Evolutionary conservation across 2,113 vertebrate species (phyloP), one percentile per base, ranked within the genome.

Genomic region (Furnarius figulus): DNA sequence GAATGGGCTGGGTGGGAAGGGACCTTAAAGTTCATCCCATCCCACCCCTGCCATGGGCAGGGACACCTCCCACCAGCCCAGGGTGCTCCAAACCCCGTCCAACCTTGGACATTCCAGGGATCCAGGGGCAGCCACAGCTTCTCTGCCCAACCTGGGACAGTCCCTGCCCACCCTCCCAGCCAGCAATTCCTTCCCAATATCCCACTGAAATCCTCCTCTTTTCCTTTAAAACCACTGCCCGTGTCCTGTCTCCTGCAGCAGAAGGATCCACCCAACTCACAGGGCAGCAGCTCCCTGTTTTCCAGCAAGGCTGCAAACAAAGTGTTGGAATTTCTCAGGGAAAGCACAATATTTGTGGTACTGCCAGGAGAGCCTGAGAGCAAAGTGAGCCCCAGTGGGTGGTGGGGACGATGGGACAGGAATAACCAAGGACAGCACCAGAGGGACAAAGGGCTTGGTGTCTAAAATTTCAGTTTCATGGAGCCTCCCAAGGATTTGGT

Each of bases 331-430:
- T 14, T 63, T 49, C 62, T 55, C 31, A 22, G 8, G 19, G 23
- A 23, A 65, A 65, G 12, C 37, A 31, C 18, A 71, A 17, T 16
- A 10, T 30, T 30, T 35, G 6, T 8, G 9, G 5, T 15, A 20
- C 14, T 23, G 13, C 14, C 40, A 10, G 13, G 13, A 19, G 40
- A 17, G 9, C 50, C 10, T 1, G 39, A 18, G n/a, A 35, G 39
- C 67, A 40, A 21, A 14, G 30, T 27, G 3, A 4, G 40, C 30
- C 39, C 9, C 21, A 18, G 24, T 0, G 2, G 2, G 2, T 2
- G 19, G 9, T 44, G 2, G 12, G 12, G 35, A 15, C 1, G 27
- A 9, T 5, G 55, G 62, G 35, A 50, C 15, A 10, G 46, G 40
- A 46, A 11, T 1, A 15, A 39, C 84, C 46, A 4, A 5, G 3